These are phyloP conservation scores for Drosophila tropicalis DNA, from an alignment of 1,140 invertebrate genomes.

Conservation along the genomic window DNA sequence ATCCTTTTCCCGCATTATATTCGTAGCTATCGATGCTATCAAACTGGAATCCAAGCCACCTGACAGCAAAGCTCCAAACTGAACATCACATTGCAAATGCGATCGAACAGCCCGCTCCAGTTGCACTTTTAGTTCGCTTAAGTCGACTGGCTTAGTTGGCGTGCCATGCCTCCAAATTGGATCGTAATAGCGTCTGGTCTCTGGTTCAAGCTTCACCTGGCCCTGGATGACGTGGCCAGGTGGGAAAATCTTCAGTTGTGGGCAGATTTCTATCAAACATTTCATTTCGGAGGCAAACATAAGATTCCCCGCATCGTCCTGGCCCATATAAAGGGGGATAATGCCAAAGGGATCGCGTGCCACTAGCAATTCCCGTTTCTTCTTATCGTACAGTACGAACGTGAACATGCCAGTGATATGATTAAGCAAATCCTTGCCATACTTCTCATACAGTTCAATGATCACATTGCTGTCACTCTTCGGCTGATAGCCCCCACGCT, in stretches of 20 bases:
- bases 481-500: constrained; percentile 85
- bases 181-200: constrained; percentile 61
- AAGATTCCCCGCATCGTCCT: constrained; percentile 83
- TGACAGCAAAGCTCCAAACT: constrained; percentile 85
- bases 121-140: constrained; percentile 49
- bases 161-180: constrained; percentile 59
- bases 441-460: constrained; percentile 88
- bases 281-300: constrained; percentile 82
- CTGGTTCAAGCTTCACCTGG: constrained; percentile 41
- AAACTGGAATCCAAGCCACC: constrained; percentile 96
- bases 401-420: constrained; percentile 92
- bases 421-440: constrained; percentile 86
- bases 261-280: constrained; percentile 66
- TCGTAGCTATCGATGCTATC: constrained; percentile 90
- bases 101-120: constrained; percentile 76
- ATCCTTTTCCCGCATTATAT: constrained; percentile 82
- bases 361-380: constrained; percentile 88
- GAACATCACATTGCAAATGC: constrained; percentile 79
- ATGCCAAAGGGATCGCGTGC: constrained; percentile 95
- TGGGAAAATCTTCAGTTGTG: constrained; percentile 62
- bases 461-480: constrained; percentile 91
- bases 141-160: constrained; percentile 55
- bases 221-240: constrained; percentile 69
- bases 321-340: constrained; percentile 87
- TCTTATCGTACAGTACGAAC: constrained; percentile 92